A percentile compares a stretch with the other conserved stretches of the same genome.
phyloP scores from a whole-genome alignment of 2,797 vertebrate genomes.

The Acomys russatus region DNA sequence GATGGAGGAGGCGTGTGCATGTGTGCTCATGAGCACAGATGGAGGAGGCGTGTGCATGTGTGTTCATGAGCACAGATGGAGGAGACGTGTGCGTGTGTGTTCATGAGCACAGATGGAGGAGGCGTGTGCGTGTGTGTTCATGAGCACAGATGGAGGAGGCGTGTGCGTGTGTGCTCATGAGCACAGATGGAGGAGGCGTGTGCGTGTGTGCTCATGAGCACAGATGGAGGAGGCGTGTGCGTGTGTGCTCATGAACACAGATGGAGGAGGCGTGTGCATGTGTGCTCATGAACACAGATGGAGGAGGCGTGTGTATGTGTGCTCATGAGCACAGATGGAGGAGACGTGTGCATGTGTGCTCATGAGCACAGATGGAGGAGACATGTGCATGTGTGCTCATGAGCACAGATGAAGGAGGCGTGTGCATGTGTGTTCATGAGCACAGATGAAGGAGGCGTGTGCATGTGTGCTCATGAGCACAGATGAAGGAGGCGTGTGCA shows the following conservation, averaged over 20 bases:
- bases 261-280: not conserved
- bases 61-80: not conserved
- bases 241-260: not conserved
- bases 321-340: not conserved
- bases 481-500: not conserved
- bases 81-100: not conserved
- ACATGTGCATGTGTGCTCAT: not conserved
- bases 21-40: not conserved
- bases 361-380: not conserved
- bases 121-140: not conserved
- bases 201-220: fast-evolving
- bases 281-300: not conserved
- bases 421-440: not conserved
- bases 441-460: not conserved
- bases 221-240: not conserved
- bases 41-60: not conserved
- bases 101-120: not conserved
- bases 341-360: not conserved
- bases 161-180: not conserved
- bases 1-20: not conserved
- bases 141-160: not conserved
- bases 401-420: not conserved
- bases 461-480: fast-evolving
- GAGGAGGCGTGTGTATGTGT: not conserved
- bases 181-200: not conserved